Percentiles rank a stretch among this genome's conserved stretches.
phyloP scores from a whole-genome alignment of 2,113 vertebrate species.

The Puma concolor region DNA sequence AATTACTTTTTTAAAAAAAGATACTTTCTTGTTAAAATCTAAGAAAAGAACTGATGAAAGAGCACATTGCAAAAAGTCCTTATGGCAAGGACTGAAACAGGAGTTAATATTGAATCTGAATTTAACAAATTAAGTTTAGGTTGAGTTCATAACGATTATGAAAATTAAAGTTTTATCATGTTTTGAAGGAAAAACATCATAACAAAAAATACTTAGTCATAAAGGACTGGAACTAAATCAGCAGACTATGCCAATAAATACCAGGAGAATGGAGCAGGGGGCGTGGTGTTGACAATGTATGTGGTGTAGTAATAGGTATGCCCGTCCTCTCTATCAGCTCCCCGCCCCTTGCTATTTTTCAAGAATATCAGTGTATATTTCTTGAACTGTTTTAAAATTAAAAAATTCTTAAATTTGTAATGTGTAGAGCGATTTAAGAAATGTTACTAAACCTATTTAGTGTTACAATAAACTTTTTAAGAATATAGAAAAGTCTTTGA shows the following conservation, averaged over 20 bases:
- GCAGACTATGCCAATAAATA: not conserved
- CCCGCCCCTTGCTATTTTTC: not conserved
- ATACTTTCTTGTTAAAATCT: not conserved
- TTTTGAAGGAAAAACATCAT: not conserved
- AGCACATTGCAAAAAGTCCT: not conserved
- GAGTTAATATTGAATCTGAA: not conserved
- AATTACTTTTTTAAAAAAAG: not conserved
- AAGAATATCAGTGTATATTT: not conserved
- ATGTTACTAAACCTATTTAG: not conserved
- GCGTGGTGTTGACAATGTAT: not conserved
- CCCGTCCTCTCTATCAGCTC: not conserved
- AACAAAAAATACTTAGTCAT: not conserved
- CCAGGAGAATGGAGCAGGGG: not conserved
- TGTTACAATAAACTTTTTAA: not conserved
- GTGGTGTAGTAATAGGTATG: not conserved
- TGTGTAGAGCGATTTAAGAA: not conserved
- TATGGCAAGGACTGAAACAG: not conserved
- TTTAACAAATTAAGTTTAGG: not conserved
- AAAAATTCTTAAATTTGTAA: not conserved
- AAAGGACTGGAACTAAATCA: not conserved
- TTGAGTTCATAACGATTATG: not conserved
- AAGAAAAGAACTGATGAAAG: not conserved
- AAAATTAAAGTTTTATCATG: not conserved
- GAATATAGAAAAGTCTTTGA: not conserved
- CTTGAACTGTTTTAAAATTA: not conserved